Evolutionary conservation across 1,140 invertebrate genomes (phyloP), one percentile per base, ranked within the genome.

Genomic region (Cydia fagiglandana): DNA sequence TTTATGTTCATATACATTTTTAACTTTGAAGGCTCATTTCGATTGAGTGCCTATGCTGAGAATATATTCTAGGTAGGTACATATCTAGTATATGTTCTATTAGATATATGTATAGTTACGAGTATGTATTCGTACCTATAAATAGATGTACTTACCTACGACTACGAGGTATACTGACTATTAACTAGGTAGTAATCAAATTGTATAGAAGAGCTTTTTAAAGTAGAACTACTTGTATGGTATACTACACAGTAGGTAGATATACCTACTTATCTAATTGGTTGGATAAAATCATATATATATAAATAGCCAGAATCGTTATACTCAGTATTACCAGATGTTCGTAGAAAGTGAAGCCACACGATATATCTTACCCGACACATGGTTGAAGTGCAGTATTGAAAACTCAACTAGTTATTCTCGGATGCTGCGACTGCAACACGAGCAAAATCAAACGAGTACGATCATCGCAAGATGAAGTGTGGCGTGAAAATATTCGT

Each of bases 401-500:
- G 66, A 70, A 38, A 70, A 70, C 34, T 70, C 24, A 70, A 41
- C 66, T 34, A 34, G 50, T 53, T 53, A 53, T 41, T 38, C 66
- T 34, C 66, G 66, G 66, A 41, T 68, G 34, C n/a, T 41, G 34
- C 15, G 30, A 15, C 66, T 12, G 20, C 30, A 70, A 70, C 34
- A n/a, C 30, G 34, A 70, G 34, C 66, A 70, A 70, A 70, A 70
- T 24, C 30, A 34, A 5, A n/a, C 28, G 30, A 38, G n/a, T 20
- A 41, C 38, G 34, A 70, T 45, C 34, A 17, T 70, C 9, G 34
- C 30, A 30, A 38, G 30, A 34, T 41, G 30, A 38, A 34, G 34
- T 30, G 34, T 70, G n/a, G 66, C 66, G 66, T 70, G 66, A 70
- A 70, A 38, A 70, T 70, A 70, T 70, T 70, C 34, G 66, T 41